Evolutionary conservation across 2,797 vertebrate genomes (phyloP).

Genomic region (Tokudaia tokunoshimensis): DNA sequence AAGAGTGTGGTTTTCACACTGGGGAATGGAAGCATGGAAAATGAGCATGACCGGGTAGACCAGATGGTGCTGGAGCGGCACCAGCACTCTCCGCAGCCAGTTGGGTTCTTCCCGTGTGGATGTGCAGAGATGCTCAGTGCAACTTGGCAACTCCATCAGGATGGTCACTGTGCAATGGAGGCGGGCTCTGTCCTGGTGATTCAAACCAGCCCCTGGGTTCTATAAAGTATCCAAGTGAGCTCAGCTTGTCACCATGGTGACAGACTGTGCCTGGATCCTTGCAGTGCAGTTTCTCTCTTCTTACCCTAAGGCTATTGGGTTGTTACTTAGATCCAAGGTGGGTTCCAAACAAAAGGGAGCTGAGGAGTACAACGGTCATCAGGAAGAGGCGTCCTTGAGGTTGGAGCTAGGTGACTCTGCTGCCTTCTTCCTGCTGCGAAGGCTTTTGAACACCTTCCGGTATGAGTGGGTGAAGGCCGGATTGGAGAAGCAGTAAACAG

Average conservation of each 20-base stretch:
- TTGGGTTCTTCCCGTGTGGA: not conserved
- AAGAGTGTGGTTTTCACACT: not conserved
- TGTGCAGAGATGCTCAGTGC: not conserved
- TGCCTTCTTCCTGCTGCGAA: not conserved
- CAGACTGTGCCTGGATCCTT: too few relatives aligned
- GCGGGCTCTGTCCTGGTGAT: not conserved
- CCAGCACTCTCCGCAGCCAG: not conserved
- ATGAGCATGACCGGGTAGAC: accelerated
- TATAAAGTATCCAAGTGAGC: accelerated
- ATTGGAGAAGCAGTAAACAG: not conserved
- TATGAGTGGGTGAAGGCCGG: conserved; percentile 18
- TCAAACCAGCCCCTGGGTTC: accelerated
- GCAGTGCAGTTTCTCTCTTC: accelerated
- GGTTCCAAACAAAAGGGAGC: too few relatives aligned
- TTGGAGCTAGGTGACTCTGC: not conserved
- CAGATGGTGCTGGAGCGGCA: accelerated
- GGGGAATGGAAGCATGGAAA: accelerated
- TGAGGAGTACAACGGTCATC: not conserved
- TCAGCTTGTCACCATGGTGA: not conserved
- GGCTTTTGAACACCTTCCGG: not conserved
- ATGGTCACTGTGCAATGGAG: accelerated
- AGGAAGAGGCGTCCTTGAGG: conserved; percentile 25
- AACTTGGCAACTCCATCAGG: not conserved
- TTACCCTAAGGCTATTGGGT: accelerated
- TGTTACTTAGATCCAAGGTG: not conserved